Evolutionary conservation across 2,113 vertebrate species (phyloP).

Genomic region (Callorhinus ursinus): DNA sequence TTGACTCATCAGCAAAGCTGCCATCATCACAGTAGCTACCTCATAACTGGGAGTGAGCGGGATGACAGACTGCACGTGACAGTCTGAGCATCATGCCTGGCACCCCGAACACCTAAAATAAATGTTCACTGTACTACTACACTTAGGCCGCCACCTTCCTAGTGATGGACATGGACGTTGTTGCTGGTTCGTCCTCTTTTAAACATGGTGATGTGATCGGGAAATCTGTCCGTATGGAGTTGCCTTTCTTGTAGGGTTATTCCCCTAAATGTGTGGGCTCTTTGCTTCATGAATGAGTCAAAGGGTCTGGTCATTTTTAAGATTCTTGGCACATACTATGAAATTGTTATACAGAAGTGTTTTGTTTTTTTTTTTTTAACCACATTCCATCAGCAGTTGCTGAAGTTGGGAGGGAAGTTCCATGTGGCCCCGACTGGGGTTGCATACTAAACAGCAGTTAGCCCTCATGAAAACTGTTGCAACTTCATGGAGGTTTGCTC

Average conservation of each 20-base stretch:
- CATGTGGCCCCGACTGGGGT: background rate
- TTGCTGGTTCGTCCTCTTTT: background rate
- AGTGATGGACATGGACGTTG: background rate
- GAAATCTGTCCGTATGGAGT: background rate
- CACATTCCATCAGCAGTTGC: background rate
- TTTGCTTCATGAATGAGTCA: slow-evolving; percentile 17
- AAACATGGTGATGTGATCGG: background rate
- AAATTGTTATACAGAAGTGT: background rate
- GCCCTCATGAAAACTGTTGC: too few relatives aligned
- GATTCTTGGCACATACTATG: slow-evolving; percentile 30
- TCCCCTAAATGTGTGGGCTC: slow-evolving; percentile 24
- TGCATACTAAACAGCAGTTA: background rate
- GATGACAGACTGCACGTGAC: accelerated
- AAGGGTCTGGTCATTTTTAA: slow-evolving; percentile 32
- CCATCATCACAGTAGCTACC: background rate
- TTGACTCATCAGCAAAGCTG: background rate
- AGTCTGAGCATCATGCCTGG: background rate
- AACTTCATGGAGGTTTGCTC: background rate
- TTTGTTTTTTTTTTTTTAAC: background rate
- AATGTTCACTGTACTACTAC: background rate
- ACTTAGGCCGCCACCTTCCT: background rate
- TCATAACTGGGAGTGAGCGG: background rate
- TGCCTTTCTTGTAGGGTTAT: background rate
- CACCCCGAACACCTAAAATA: background rate
- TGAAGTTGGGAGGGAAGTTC: slow-evolving; percentile 32